Percentiles rank a stretch among this genome's conserved stretches.
These are phyloP conservation scores for Trachops cirrhosus DNA, from an alignment of 2,797 vertebrate species.

Conservation along the genomic window DNA sequence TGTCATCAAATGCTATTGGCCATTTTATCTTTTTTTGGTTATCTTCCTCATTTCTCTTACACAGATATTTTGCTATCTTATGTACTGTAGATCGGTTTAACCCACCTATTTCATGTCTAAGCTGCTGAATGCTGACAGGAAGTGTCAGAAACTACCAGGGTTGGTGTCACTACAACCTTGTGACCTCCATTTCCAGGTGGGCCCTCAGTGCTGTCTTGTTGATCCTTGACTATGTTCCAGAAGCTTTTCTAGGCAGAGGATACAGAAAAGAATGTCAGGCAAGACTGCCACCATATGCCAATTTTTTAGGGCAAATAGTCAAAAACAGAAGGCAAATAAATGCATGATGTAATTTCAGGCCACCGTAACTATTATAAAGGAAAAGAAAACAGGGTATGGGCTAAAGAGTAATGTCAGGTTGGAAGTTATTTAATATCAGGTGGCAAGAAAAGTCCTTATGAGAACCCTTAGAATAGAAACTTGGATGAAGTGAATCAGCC, in stretches of 20 bases:
- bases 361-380: not conserved
- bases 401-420: not conserved
- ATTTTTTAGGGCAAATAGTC: not conserved
- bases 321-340: not conserved
- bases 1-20: not conserved
- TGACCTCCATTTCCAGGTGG: not conserved
- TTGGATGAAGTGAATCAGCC: not conserved
- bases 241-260: not conserved
- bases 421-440: not conserved
- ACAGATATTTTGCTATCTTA: not conserved
- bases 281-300: not conserved
- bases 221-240: not conserved
- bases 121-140: not conserved
- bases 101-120: not conserved
- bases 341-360: not conserved
- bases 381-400: not conserved
- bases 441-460: not conserved
- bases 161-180: not conserved
- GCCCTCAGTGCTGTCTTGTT: not conserved
- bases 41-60: not conserved
- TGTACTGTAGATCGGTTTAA: not conserved
- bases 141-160: not conserved
- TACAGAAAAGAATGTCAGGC: not conserved
- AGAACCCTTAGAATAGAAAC: not conserved
- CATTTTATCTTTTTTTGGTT: not conserved